phyloP scores from a whole-genome alignment of 1,140 invertebrate genomes.

The Aphis gossypii region DNA sequence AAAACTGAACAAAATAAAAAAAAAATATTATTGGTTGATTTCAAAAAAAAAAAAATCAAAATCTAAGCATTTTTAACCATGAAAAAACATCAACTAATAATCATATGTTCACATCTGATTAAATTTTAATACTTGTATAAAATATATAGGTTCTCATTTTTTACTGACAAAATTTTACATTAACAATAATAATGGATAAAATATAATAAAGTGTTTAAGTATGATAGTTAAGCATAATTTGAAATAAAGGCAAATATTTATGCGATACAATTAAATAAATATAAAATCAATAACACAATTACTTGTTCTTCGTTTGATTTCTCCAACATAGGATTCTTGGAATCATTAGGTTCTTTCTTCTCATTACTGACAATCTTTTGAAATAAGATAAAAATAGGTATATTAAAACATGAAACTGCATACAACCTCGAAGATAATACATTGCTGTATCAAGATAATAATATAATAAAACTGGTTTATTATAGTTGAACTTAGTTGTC shows the following conservation, averaged over 20 bases:
- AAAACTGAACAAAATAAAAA: neutral
- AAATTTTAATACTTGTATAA: neutral
- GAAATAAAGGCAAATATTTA: neutral
- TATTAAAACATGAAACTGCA: neutral
- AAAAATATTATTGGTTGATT: neutral
- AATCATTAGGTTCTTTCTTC: neutral
- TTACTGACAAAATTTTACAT: no score
- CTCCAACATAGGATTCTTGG: neutral
- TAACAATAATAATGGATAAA: neutral
- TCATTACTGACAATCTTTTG: neutral
- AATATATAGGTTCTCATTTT: neutral
- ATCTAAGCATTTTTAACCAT: no score
- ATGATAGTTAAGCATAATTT: neutral
- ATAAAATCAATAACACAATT: neutral
- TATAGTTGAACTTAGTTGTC: neutral
- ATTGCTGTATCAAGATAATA: neutral
- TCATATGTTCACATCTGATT: neutral
- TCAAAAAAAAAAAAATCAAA: no score
- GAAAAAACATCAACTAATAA: neutral
- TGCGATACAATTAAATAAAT: neutral
- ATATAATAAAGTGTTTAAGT: neutral
- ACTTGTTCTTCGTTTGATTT: neutral
- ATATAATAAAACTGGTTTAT: neutral
- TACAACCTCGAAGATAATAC: neutral
- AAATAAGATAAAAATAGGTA: neutral